Evolutionary conservation across 2,888 invertebrate species (phyloP), one percentile per base, ranked within the genome.

Genomic region (Cryptophagus acutangulus): DNA sequence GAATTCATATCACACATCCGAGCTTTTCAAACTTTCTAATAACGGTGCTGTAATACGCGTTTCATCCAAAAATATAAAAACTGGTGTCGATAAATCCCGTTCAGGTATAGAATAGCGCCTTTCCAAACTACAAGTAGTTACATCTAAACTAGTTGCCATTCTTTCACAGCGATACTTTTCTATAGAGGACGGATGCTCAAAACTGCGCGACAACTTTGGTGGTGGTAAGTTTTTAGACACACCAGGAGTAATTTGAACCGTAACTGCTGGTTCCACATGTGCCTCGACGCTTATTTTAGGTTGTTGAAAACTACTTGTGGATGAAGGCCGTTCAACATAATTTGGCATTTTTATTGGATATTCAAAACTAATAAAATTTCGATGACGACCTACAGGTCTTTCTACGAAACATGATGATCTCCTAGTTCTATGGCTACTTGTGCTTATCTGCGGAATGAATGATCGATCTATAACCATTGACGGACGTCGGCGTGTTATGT

Each of bases 361-460:
- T 36, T 69, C 69, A 51, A 67, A 66, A 46, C 68, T 69, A 40
- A 61, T 64, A 50, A 67, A 69, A 48, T 69, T 67, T 38, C 62
- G 54, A 38, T 66, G 63, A 10, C 62, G 54, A 3, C 41, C 8
- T 3, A 8, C 10, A 6, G 50, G 49, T 8, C 60, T 54, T 38
- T 66, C 66, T 2, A 61, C 57, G 41, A 65, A 65, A 48, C 70
- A 69, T 10, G 70, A 70, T 33, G 65, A 62, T 29, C 69, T 55
- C 16, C 69, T 55, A 30, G 41, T 46, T 17, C 49, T 52, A 24
- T 45, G 40, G 9, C 49, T 52, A 3, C 4, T 8, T n/a, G 14
- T 31, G 31, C 15, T 8, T 3, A 15, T 31, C 16, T 53, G 52
- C 33, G 51, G 50, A 9, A 49, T 38, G 8, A 49, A 42, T 6